Evolutionary conservation across 2,797 vertebrate genomes (phyloP), one percentile per base, ranked within the genome.

Genomic region (Characodon lateralis): DNA sequence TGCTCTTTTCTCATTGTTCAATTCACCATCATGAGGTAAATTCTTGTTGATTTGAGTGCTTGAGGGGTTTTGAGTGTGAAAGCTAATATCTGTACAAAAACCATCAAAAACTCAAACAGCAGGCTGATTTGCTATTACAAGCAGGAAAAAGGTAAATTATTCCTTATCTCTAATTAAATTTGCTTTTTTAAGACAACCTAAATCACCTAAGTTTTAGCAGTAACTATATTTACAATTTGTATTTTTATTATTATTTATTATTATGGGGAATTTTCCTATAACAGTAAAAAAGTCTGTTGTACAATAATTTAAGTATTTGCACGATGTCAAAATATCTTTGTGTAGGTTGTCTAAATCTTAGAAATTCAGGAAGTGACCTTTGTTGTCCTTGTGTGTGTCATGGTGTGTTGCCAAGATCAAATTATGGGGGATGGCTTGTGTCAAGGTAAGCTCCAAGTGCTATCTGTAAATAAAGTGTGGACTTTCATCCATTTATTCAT

Each of bases 21-120:
- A 39, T 81, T 87, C 73, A 73, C 78, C 75, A 78, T 78, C 85
- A 84, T 76, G 43, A 72, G 41, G 71, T 69, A 61, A 73, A 83
- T 78, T 83, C 75, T 82, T 41, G 8, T 72, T 46, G 73, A 58
- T 53, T 69, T n/a, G 73, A 73, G 74, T 9, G 74, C 71, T 83
- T 69, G 59, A 72, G 78, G 76, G 78, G 86, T 79, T 77, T 63
- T 72, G 76, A 35, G 35, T 3, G 35, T 35, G 3, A 35, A 35
- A 35, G 35, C 35, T 35, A 35, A 35, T 35, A 35, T 35, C 35
- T 35, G 35, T 35, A 35, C 3, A 35, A 35, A 35, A 35, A 35
- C 35, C 35, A 35, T 35, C 35, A 35, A 35, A 35, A 3, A 35
- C 35, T 35, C 35, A 35, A 39, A 78, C 65, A 85, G 66, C 74